Evolutionary conservation across 2,113 vertebrate species (phyloP), one percentile per base, ranked within the genome.

Genomic region (Lates calcarifer): DNA sequence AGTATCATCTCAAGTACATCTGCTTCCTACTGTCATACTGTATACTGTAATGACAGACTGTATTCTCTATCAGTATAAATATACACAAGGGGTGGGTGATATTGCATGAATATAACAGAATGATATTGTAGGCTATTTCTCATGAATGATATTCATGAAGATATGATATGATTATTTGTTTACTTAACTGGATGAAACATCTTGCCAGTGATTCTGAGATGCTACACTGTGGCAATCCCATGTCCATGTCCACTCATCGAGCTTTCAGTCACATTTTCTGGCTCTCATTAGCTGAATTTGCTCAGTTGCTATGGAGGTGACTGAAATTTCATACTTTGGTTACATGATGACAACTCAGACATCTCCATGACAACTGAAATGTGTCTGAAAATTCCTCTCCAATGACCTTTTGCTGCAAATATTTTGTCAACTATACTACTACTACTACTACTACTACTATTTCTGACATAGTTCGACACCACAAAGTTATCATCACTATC

Each of bases 1-100:
- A 65, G 60, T 43, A 22, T 60, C 69, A 7, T 28, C 29, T 77
- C 20, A 68, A 18, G 69, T 29, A 39, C 45, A 41, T 79, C 24
- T 31, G 33, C 37, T 53, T 33, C n/a, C 24, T 61, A 9, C 37
- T 3, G 7, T 20, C 39, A 39, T 20, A 70, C 20, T 66, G 13
- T 55, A 22, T 20, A 22, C 71, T 66, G 20, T 9, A 45, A 35
- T 28, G 33, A 57, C 35, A 22, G 28, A 28, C 49, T 45, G 7
- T 12, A 31, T 71, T 47, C n/a, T n/a, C n/a, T 39, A 31, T 51
- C 17, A 45, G 4, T 67, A 12, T 26, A 8, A n/a, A 29, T 39
- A 47, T 22, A 66, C 15, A 26, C 26, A 15, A 11, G 7, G 2
- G 24, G 11, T 58, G 5, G 7, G 13, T 18, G 5, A 26, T 35